Conservation (phyloP, 2,797 vertebrate genomes). For the Geotrypetes seraphini region DNA sequence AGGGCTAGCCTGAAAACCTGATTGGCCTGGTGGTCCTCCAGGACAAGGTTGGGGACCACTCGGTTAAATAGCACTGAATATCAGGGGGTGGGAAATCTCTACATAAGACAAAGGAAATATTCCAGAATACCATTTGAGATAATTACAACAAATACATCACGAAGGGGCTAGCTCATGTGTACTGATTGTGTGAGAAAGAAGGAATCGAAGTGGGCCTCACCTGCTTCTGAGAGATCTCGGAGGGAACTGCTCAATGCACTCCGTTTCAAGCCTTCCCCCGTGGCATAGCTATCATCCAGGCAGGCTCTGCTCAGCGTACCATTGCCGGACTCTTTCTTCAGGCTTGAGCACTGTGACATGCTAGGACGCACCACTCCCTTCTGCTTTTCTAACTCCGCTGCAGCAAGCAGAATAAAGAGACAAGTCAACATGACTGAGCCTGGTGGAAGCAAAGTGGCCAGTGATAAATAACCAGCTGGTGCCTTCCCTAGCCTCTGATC, state of each 20-base stretch:
- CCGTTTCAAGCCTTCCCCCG: constrained; percentile 82
- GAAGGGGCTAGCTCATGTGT: no score
- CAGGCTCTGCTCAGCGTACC: constrained; percentile 75
- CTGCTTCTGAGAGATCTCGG: constrained; percentile 88
- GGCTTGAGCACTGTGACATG: constrained; percentile 78
- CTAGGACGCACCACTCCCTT: constrained; percentile 83
- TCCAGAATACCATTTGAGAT: no score
- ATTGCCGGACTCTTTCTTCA: constrained; percentile 85
- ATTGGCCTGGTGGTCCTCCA: no score
- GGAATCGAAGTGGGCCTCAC: constrained; percentile 66
- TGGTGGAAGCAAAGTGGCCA: background rate
- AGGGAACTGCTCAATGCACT: constrained; percentile 93
- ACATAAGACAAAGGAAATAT: background rate
- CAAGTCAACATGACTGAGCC: background rate
- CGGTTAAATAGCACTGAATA: no score
- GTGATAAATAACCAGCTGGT: no score
- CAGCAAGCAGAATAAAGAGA: background rate
- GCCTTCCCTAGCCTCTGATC: no score
- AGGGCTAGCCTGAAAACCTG: no score
- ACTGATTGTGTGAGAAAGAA: no score
- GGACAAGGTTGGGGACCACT: no score
- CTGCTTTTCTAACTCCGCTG: constrained; percentile 95
- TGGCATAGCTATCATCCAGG: constrained; percentile 87
- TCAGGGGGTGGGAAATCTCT: no score
- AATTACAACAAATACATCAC: no score